A percentile compares a stretch with the other conserved stretches of the same genome.
Evolutionary conservation across 2,888 invertebrate species (phyloP).

Genomic region (Icerya purchasi): DNA sequence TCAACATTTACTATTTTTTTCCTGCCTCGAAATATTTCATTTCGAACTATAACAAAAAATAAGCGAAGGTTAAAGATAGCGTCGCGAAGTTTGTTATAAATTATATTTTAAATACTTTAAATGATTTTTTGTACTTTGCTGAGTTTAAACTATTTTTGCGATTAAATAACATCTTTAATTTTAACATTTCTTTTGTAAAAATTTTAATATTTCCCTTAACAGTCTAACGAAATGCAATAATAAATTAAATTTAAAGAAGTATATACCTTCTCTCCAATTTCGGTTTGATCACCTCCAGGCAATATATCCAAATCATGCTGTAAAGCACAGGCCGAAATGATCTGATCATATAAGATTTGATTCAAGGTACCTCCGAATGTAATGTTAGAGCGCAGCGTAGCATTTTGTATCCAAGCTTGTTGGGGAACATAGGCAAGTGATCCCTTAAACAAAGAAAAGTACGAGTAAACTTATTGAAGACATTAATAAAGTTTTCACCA

Average conservation of each 20-base stretch:
- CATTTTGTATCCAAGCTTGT: slow-evolving; percentile 96
- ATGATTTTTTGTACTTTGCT: no score
- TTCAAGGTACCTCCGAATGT: slow-evolving; percentile 61
- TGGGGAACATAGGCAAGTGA: slow-evolving; percentile 68
- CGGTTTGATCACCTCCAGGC: slow-evolving; percentile 83
- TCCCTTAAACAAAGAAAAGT: slow-evolving; percentile 24
- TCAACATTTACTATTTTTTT: no score
- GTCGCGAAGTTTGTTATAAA: no score
- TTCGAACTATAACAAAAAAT: no score
- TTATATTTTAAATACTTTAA: no score
- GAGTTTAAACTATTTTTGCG: no score
- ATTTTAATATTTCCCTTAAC: not conserved
- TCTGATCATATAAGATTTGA: slow-evolving; percentile 46
- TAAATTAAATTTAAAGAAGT: not conserved
- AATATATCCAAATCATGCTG: slow-evolving; percentile 78
- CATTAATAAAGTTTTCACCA: no score
- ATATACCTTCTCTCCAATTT: slow-evolving; percentile 76
- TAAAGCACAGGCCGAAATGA: slow-evolving; percentile 77
- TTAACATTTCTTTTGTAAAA: no score
- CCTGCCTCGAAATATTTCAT: no score
- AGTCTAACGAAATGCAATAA: not conserved
- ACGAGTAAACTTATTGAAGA: not conserved
- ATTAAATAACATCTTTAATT: no score
- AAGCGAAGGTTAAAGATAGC: no score
- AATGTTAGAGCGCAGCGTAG: slow-evolving; percentile 78